phyloP scores from a whole-genome alignment of 2,888 invertebrate genomes.

The Monopis laevigella region DNA sequence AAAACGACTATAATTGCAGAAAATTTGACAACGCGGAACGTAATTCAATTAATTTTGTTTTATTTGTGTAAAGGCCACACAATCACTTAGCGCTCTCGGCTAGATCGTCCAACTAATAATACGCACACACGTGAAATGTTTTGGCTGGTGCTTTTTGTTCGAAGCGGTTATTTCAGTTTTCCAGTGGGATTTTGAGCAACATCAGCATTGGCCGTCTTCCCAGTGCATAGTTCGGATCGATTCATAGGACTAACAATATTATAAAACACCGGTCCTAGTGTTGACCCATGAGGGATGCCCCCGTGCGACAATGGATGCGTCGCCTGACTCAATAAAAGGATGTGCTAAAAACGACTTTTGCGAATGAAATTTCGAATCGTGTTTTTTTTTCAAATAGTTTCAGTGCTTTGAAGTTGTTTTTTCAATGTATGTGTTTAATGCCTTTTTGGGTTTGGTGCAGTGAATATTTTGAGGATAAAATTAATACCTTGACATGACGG shows the following conservation, averaged over 20 bases:
- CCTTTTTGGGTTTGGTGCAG: slow-evolving; percentile 24
- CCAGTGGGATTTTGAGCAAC: slow-evolving; percentile 65
- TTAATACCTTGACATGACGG: slow-evolving; percentile 47
- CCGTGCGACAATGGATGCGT: slow-evolving; percentile 28
- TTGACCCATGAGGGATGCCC: neutral
- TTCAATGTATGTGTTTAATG: slow-evolving; percentile 45
- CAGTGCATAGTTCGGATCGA: slow-evolving; percentile 30
- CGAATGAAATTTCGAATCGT: slow-evolving; percentile 19
- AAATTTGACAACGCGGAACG: slow-evolving; percentile 25
- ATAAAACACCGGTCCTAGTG: neutral
- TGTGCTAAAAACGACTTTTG: slow-evolving; percentile 27
- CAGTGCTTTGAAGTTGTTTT: slow-evolving; percentile 52
- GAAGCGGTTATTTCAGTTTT: slow-evolving; percentile 66
- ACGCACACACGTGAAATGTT: slow-evolving; percentile 64
- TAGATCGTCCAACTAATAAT: slow-evolving; percentile 68
- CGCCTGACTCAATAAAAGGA: slow-evolving; percentile 26
- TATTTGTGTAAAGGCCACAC: slow-evolving; percentile 46
- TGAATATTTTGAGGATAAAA: slow-evolving; percentile 21
- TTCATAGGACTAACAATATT: slow-evolving; percentile 1
- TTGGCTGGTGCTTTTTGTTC: slow-evolving; percentile 68
- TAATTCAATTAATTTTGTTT: slow-evolving; percentile 31
- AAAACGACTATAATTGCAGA: slow-evolving; percentile 4
- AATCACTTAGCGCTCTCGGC: slow-evolving; percentile 61
- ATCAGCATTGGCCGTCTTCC: slow-evolving; percentile 56
- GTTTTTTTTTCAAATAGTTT: slow-evolving; percentile 25